Evolutionary conservation across 2,888 invertebrate species (phyloP).

Genomic region (Sphaerophoria rueppellii): DNA sequence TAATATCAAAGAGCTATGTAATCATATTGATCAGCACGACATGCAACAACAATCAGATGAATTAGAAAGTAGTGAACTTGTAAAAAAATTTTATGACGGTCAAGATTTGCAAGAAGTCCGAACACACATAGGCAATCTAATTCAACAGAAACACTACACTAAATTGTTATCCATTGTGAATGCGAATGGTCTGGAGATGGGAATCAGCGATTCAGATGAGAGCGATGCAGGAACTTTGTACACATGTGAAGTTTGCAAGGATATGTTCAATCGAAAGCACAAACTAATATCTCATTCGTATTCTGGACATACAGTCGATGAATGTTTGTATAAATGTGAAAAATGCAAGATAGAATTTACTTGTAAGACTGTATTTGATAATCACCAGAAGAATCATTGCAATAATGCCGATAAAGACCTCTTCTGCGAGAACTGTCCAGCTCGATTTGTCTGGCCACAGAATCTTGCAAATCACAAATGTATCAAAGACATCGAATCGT

Average conservation of each 20-base stretch:
- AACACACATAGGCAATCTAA: conserved; percentile 75
- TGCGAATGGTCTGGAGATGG: conserved; percentile 79
- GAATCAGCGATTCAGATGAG: conserved; percentile 78
- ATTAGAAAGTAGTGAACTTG: conserved; percentile 75
- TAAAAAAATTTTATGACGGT: conserved; percentile 73
- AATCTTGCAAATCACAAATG: conserved; percentile 79
- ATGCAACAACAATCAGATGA: conserved; percentile 69
- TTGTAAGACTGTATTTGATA: conserved; percentile 82
- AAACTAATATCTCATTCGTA: conserved; percentile 77
- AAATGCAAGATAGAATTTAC: conserved; percentile 84
- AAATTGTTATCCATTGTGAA: conserved; percentile 79
- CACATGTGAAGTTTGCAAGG: conserved; percentile 77
- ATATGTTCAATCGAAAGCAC: conserved; percentile 77
- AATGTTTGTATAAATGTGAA: conserved; percentile 83
- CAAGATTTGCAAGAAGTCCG: conserved; percentile 74
- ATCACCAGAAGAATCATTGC: conserved; percentile 83
- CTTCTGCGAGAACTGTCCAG: conserved; percentile 78
- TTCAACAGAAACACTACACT: conserved; percentile 73
- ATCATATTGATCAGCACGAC: conserved; percentile 77
- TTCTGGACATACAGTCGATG: conserved; percentile 80
- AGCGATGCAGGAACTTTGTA: conserved; percentile 70
- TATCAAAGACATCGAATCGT: conserved; percentile 38
- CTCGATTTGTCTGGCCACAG: conserved; percentile 79
- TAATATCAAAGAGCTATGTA: conserved; percentile 76
- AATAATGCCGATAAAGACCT: conserved; percentile 77